phyloP scores from a whole-genome alignment of 2,113 vertebrate genomes.

The Pitta sordida region DNA sequence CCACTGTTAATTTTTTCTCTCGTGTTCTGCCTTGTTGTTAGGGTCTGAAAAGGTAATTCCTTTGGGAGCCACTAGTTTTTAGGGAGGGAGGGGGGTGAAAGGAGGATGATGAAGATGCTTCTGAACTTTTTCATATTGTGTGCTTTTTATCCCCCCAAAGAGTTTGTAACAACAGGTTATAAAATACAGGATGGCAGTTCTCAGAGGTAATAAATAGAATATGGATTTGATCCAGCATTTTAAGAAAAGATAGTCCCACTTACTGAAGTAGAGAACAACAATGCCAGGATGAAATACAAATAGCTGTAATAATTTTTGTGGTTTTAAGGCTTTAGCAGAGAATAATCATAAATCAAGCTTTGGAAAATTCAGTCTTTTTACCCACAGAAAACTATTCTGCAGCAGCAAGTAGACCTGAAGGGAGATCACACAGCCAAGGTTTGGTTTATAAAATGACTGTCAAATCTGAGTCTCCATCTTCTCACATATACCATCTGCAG shows the following conservation, averaged over 20 bases:
- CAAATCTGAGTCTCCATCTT: neutral
- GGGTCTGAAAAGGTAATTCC: neutral
- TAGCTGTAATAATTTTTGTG: constrained; percentile 36
- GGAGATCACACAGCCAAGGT: neutral
- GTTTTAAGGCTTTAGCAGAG: constrained; percentile 36
- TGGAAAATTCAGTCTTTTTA: neutral
- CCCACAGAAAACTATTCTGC: neutral
- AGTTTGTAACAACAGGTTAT: constrained; percentile 24
- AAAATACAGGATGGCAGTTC: constrained; percentile 28
- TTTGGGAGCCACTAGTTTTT: neutral
- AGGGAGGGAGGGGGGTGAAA: too few relatives aligned
- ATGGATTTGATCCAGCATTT: constrained; percentile 19
- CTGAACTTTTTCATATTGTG: neutral
- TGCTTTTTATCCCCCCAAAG: neutral
- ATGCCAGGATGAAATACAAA: constrained; percentile 31
- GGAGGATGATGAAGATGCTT: neutral
- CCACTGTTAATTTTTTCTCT: neutral
- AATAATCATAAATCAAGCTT: constrained; percentile 25
- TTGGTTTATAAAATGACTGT: neutral
- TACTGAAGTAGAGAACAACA: constrained; percentile 35
- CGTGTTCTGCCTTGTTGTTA: neutral
- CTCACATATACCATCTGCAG: neutral
- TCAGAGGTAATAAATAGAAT: constrained; percentile 42
- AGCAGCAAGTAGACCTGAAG: neutral
- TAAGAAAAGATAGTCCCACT: constrained; percentile 40